phyloP scores from a whole-genome alignment of 2,888 invertebrate species.

The Lasioglossum zephyrum region DNA sequence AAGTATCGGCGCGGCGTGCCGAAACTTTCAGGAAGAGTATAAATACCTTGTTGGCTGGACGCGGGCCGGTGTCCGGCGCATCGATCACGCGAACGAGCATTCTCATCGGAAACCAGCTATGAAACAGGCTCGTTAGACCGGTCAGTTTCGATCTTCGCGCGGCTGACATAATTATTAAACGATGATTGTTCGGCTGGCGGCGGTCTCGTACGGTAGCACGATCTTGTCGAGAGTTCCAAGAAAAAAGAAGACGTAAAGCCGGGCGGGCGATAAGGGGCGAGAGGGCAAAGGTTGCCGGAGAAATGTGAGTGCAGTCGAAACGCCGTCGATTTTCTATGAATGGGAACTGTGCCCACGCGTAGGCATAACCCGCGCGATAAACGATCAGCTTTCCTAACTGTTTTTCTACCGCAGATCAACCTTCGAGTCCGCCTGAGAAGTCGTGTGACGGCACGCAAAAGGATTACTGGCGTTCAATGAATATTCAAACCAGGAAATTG shows the following conservation, averaged over 20 bases:
- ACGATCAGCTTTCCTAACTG: neutral
- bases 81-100: constrained; percentile 14
- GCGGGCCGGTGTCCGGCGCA: constrained; percentile 11
- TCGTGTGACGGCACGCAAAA: neutral
- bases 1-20: neutral
- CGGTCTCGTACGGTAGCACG: neutral
- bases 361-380: neutral
- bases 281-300: constrained; percentile 63
- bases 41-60: constrained; percentile 25
- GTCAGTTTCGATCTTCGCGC: constrained; percentile 25
- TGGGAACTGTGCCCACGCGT: constrained; percentile 27
- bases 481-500: constrained; percentile 1
- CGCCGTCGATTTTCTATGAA: constrained; percentile 66
- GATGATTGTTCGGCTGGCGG: constrained; percentile 22
- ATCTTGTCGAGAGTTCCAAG: constrained; percentile 31
- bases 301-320: constrained; percentile 54
- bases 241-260: constrained; percentile 50
- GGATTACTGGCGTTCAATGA: neutral
- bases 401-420: neutral
- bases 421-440: neutral
- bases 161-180: constrained; percentile 38
- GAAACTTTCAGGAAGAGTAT: constrained; percentile 2
- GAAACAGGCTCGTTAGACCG: constrained; percentile 39
- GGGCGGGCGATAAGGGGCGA: constrained; percentile 60
- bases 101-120: neutral